Percentiles rank a stretch among this genome's conserved stretches.
Evolutionary conservation across 2,888 invertebrate genomes (phyloP).

Genomic region (Vannuccia rotundouncinata): DNA sequence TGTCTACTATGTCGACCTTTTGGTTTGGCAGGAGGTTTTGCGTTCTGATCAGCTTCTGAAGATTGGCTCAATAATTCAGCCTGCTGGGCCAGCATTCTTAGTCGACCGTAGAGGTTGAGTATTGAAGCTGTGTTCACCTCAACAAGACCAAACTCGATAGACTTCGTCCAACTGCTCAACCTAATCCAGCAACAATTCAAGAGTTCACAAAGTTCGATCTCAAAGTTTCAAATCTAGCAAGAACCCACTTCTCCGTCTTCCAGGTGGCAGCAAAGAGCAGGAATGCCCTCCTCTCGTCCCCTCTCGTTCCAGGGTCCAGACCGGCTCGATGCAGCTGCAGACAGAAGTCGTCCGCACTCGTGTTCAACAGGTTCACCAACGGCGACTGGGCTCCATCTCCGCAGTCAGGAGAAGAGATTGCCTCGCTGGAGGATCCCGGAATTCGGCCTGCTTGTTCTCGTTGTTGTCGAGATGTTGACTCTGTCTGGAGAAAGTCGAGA

Average conservation of each 20-base stretch:
- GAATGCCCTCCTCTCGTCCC: background rate
- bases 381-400: too few species aligned
- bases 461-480: background rate
- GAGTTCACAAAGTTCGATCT: background rate
- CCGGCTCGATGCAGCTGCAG: conserved; percentile 1
- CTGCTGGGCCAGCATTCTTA: conserved; percentile 33
- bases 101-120: conserved; percentile 15
- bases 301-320: background rate
- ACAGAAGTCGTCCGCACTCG: background rate
- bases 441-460: background rate
- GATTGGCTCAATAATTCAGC: conserved; percentile 22
- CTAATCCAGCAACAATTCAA: background rate
- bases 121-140: conserved; percentile 8
- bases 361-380: conserved; percentile 3
- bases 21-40: background rate
- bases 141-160: background rate
- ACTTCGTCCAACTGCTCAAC: conserved; percentile 2
- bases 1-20: background rate
- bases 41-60: background rate
- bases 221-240: background rate
- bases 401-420: too few species aligned
- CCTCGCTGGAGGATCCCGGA: background rate
- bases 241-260: conserved; percentile 12
- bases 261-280: conserved; percentile 31
- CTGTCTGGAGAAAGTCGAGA: background rate